Percentiles rank a stretch among this genome's conserved stretches.
Evolutionary conservation across 2,113 vertebrate genomes (phyloP).

Genomic region (Tympanuchus pallidicinctus): DNA sequence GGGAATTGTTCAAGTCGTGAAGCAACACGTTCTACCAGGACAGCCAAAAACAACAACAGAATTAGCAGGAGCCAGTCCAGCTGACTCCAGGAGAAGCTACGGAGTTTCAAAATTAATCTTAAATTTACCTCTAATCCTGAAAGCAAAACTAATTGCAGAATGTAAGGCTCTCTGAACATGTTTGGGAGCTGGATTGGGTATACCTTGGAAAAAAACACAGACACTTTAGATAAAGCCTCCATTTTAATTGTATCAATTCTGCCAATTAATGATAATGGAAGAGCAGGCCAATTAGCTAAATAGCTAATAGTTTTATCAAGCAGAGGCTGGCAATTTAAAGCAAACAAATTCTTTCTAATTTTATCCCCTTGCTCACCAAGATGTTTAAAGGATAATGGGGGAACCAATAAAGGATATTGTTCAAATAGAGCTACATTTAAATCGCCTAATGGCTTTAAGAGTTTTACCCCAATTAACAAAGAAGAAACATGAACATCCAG

Average conservation of each 20-base stretch:
- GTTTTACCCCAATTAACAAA: conserved; percentile 85
- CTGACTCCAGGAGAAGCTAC: conserved; percentile 49
- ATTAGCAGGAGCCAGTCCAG: conserved; percentile 57
- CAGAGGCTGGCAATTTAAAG: conserved; percentile 86
- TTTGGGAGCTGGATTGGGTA: conserved; percentile 75
- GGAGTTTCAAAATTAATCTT: conserved; percentile 77
- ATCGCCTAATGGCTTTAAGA: conserved; percentile 80
- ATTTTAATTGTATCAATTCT: conserved; percentile 87
- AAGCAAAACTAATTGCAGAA: conserved; percentile 79
- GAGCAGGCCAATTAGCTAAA: conserved; percentile 87
- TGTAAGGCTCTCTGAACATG: conserved; percentile 71
- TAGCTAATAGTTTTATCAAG: conserved; percentile 88
- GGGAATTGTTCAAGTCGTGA: background rate
- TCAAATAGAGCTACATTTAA: conserved; percentile 84
- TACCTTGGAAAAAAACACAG: conserved; percentile 77
- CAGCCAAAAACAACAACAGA: conserved; percentile 47
- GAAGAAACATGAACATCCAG: conserved; percentile 79
- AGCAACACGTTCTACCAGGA: background rate
- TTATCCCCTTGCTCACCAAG: conserved; percentile 84
- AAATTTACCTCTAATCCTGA: conserved; percentile 75
- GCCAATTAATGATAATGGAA: conserved; percentile 89
- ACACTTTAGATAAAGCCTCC: conserved; percentile 80
- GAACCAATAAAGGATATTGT: conserved; percentile 84
- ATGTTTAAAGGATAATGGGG: conserved; percentile 88
- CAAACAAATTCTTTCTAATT: conserved; percentile 89